Evolutionary conservation across 2,113 vertebrate genomes (phyloP), one percentile per base, ranked within the genome.

Genomic region (Plectropomus leopardus): DNA sequence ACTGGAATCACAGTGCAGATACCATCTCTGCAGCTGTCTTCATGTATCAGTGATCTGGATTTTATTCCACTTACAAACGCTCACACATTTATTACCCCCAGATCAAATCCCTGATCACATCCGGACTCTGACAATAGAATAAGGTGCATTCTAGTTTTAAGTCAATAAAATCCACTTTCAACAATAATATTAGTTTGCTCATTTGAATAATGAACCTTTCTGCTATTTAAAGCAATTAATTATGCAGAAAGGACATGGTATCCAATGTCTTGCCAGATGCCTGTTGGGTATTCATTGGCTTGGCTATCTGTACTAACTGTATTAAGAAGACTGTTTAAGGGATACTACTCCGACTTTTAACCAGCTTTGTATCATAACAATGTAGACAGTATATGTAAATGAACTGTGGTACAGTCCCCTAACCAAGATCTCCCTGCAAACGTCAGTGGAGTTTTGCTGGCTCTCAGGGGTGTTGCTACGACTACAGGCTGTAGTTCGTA

Each of bases 1-100:
- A 53, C 15, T 32, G 14, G 53, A 78, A 84, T 89, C 78, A 79
- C 51, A 86, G 80, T 63, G 75, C 45, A 58, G 82, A 80, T 73
- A 54, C 24, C 53, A 65, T 71, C 45, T 58, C 72, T 74, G 66
- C 71, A 76, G 78, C 60, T 85, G 70, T 59, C 55, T 72, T 40
- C 45, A 26, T 61, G 44, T 54, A 50, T 67, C n/a, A 77, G 36
- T 61, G 57, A 89, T 82, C 60, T 63, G 71, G 66, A 86, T 83
- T 70, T 30, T 54, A 21, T 42, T 61, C 21, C 17, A 40, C 54
- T 71, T 65, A 36, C 14, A 51, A 71, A 40, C 16, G 28, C 64
- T 63, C 48, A 63, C 26, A 9, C 23, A 54, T 47, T 0, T 4
- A 45, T 58, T 48, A 16, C 15, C 24, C 30, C 1, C 7, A 23